Evolutionary conservation across 35 echinoderm and acorn worm species (phyloP).

Genomic region (Eucidaris tribuloides): DNA sequence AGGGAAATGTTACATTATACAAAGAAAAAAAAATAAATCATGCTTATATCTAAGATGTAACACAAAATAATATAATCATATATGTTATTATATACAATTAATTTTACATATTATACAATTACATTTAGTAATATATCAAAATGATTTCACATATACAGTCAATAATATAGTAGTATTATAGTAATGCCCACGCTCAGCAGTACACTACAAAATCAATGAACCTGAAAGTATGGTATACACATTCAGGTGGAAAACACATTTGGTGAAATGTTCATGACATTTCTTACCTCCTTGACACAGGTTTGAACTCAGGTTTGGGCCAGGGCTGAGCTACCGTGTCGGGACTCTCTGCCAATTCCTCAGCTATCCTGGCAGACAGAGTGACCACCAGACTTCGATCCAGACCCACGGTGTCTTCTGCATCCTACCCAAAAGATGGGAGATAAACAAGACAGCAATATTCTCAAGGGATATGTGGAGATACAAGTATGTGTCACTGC

Average conservation of each 20-base stretch:
- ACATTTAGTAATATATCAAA: not conserved
- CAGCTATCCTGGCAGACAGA: conserved; percentile 18
- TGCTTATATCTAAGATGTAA: too few relatives aligned
- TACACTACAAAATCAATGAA: not conserved
- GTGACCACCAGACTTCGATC: conserved; percentile 11
- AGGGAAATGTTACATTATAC: too few relatives aligned
- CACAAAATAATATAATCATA: too few relatives aligned
- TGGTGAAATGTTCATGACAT: not conserved
- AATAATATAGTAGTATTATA: not conserved
- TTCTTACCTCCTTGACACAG: conserved; percentile 27
- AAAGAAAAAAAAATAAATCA: too few relatives aligned
- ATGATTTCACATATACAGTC: not conserved
- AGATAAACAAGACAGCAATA: too few relatives aligned
- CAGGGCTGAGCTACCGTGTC: conserved; percentile 21
- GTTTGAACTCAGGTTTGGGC: conserved; percentile 7
- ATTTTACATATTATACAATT: not conserved
- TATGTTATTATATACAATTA: too few relatives aligned
- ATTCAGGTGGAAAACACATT: not conserved
- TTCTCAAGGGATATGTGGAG: too few relatives aligned
- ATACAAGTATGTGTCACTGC: too few relatives aligned
- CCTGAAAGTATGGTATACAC: not conserved
- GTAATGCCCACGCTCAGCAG: too few relatives aligned
- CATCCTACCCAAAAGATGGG: too few relatives aligned
- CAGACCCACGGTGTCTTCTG: not conserved
- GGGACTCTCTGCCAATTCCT: conserved; percentile 7